Evolutionary conservation across 2,888 invertebrate genomes (phyloP).

Genomic region (Acrobeloides nanus): DNA sequence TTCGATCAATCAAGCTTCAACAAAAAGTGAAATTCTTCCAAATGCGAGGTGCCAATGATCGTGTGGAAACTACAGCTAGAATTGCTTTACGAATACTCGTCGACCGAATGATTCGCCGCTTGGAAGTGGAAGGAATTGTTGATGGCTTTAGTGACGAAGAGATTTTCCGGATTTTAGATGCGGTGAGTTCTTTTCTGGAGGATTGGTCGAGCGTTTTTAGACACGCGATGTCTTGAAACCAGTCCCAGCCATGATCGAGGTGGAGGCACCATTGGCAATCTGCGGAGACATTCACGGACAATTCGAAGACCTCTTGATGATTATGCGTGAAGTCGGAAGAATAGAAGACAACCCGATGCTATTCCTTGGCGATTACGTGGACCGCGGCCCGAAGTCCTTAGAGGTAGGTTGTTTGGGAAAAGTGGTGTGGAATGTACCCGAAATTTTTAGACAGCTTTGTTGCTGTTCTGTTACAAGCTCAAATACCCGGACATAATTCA

Average conservation of each 20-base stretch:
- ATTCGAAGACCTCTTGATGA: constrained; percentile 30
- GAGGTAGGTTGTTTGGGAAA: too few species aligned
- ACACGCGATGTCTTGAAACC: constrained; percentile 19
- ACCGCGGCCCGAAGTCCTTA: constrained; percentile 34
- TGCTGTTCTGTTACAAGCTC: constrained; percentile 41
- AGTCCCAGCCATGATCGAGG: constrained; percentile 24
- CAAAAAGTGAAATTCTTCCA: too few species aligned
- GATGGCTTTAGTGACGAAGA: constrained; percentile 14
- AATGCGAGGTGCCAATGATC: too few species aligned
- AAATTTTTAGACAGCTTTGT: constrained; percentile 23
- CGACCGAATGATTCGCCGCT: constrained; percentile 12
- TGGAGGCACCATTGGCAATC: constrained; percentile 32
- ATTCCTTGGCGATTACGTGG: constrained; percentile 47
- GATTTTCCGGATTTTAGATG: constrained; percentile 8
- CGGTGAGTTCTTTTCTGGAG: neutral
- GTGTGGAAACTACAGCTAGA: too few species aligned
- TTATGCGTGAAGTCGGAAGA: constrained; percentile 27
- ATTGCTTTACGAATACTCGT: too few species aligned
- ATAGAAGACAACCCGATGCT: constrained; percentile 32
- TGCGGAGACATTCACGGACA: constrained; percentile 43
- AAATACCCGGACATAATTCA: constrained; percentile 27
- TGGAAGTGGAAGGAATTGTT: constrained; percentile 7
- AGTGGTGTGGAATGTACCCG: too few species aligned
- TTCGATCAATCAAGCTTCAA: too few species aligned
- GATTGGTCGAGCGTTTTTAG: constrained; percentile 2